Conservation (phyloP, 2,797 vertebrate genomes). For the Podarcis siculus region DNA sequence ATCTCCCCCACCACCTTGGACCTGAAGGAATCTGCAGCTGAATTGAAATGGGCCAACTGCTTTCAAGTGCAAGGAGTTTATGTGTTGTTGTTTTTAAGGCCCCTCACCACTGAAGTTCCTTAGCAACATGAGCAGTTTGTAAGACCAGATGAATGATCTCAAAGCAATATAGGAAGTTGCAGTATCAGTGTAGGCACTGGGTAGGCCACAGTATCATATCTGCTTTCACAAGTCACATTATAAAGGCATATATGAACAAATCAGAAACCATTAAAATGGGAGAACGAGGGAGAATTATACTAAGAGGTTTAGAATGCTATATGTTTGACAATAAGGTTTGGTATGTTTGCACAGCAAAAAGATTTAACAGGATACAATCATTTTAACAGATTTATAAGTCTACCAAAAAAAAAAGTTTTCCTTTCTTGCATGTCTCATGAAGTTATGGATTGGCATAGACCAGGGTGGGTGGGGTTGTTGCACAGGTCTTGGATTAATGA, state of each 20-base stretch:
- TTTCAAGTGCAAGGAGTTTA: background rate
- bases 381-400: background rate
- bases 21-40: background rate
- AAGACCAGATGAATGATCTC: background rate
- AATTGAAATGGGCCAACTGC: background rate
- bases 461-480: no score
- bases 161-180: background rate
- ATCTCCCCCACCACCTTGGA: background rate
- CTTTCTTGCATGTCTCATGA: background rate
- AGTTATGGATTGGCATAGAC: background rate
- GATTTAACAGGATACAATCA: background rate
- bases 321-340: background rate
- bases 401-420: background rate
- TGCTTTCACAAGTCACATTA: background rate
- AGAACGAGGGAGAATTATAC: background rate
- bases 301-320: background rate
- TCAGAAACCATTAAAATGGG: background rate
- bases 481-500: background rate
- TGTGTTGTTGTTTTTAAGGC: background rate
- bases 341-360: background rate
- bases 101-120: background rate
- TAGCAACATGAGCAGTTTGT: background rate
- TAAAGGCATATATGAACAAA: background rate
- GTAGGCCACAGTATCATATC: background rate
- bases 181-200: background rate